Evolutionary conservation across 2,888 invertebrate species (phyloP), one percentile per base, ranked within the genome.

Genomic region (Blastobasis lacticolella): DNA sequence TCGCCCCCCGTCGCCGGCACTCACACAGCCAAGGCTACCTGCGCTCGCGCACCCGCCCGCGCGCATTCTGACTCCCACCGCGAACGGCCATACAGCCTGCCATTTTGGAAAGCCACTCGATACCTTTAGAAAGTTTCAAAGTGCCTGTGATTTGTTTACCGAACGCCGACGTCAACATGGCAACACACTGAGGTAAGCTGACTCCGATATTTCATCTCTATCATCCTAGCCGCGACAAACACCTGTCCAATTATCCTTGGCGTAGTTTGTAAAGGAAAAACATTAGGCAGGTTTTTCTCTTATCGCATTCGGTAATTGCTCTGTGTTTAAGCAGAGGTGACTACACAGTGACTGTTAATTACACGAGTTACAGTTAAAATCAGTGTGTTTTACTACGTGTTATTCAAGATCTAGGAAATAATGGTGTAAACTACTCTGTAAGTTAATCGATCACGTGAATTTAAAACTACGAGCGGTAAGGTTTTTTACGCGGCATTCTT

Each of bases 81-180:
- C 23, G 23, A 23, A 23, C 23, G 23, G 23, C 23, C 23, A 23
- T 23, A 23, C 23, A 23, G 23, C 23, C 23, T 23, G 23, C 23
- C 23, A 23, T 23, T 23, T 23, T 23, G 23, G 23, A 23, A 23
- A 23, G 23, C 23, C 23, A 23, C 23, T 23, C 23, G 23, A 23
- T 61, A 63, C 71, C 70, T 78, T 83, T 83, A 82, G 80, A 82
- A 85, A 86, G 80, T 80, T 69, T 61, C 55, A 53, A 51, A 58
- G 77, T 78, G 75, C 64, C 66, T 63, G 70, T 74, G 52, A 61
- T 23, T 23, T 61, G 49, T 50, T 45, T 53, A 54, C 41, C 23
- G 2, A 23, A 23, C 37, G 56, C 57, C 51, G 38, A 52, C 54
- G 57, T 51, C 53, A 66, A 59, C 60, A 75, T 76, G 71, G 59